Base-by-base conservation (phyloP, 64 coral and sea anemone species). In the Hydrozoanthus tunicans region DNA sequence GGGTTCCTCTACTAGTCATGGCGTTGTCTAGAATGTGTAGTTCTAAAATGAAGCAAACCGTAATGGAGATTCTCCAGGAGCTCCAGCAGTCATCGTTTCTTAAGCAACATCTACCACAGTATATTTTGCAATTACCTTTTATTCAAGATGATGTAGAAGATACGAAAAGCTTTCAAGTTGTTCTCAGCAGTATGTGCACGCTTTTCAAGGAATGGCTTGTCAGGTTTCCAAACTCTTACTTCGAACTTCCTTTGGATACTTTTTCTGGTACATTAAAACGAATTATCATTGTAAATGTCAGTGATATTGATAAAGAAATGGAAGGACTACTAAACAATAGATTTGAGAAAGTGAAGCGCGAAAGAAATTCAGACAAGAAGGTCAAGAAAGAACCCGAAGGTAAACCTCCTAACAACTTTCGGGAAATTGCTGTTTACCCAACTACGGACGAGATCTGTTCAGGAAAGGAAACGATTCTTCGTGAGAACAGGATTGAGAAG, bases 161-260 rank as follows among this genome's bases (percentile, higher is more conserved):
- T 52, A 15, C 61, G 4, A 59, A 57, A 9, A 75, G 77, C 64
- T 81, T 95, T 15, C 65, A 51, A 25, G 8, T 6, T 14, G 26
- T 92, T 3, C 66, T 95, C 56, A 59, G 77, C 79, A 89, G 90
- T 53, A 82, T 95, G 70, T 70, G 85, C 20, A 80, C 59, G 23
- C 92, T 95, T 79, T 95, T 95, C 13, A 92, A 79, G 51, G 90
- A 92, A 63, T 95, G 94, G 94, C 83, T 95, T 3, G 85, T 11
- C 57, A 92, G 78, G 71, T 90, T 95, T 66, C 94, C 94, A 12
- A 59, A 80, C 68, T 91, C 67, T 3, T 81, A 62, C n/a, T 81
- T 80, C 5, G 83, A 95, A 26, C 70, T 95, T 52, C 94, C 94
- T 10, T 64, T 95, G 17, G 90, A 95, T 51, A 5, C 91, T 3